Base-by-base conservation (phyloP, 2,888 invertebrate species). In the Drosophila monieri region DNA sequence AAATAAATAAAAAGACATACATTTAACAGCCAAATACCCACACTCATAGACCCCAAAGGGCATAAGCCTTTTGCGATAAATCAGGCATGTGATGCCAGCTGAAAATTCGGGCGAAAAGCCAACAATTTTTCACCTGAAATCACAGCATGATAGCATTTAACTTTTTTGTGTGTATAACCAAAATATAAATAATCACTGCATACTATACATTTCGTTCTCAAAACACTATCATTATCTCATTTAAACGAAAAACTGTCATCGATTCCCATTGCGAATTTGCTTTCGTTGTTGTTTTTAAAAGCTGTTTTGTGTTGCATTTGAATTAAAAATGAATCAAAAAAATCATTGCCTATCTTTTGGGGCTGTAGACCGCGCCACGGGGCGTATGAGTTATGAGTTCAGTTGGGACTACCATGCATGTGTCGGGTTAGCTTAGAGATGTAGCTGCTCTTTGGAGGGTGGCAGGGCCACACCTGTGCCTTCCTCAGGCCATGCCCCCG, bases 381-480 rank as follows among this genome's bases (percentile, higher is more conserved):
- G 66, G 66, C 64, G 64, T 53, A 64, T 64, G 64, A 64, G 62
- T 64, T 53, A 64, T 66, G 53, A 30, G 30, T 23, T 65, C 49
- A 12, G 43, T 41, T 18, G 41, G 18, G 41, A 18, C 18, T 15
- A 18, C 18, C 41, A 1, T 62, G 62, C 53, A 52, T 46, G 48
- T 23, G 14, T 41, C n/a, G 60, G 46, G 27, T 14, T 27, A 27
- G 27, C 44, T 59, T 57, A 57, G 56, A 14, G 8, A 46, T 46
- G 25, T 14, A 14, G 14, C 15, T 4, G 9, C 14, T 21, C 32
- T 32, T 18, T 32, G 6, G 14, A 15, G 27, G 10, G 25, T 6
- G 9, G 14, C 39, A 37, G 21, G 8, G 39, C 39, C 18, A 41
- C 35, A 35, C 35, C 35, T 35, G 35, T n/a, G n/a, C n/a, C n/a